Conservation (phyloP, 2,113 vertebrate genomes). For the Stigmatopora argus region DNA sequence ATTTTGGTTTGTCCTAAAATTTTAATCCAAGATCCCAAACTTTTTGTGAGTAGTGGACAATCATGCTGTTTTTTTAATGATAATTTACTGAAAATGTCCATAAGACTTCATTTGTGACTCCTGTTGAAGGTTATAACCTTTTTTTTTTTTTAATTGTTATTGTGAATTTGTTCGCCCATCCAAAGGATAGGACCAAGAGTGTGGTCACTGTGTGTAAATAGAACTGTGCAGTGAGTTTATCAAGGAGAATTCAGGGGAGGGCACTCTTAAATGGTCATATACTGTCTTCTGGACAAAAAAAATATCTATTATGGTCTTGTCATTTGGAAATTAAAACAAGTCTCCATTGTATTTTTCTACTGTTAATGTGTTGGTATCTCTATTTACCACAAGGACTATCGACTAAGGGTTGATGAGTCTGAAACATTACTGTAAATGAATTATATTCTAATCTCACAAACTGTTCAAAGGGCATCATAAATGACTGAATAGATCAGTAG, state of each 20-base stretch:
- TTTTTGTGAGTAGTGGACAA: slow-evolving; percentile 14
- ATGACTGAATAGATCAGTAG: too few relatives aligned
- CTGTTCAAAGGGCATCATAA: too few relatives aligned
- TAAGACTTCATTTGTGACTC: slow-evolving; percentile 36
- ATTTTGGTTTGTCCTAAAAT: neutral
- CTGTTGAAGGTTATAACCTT: slow-evolving; percentile 57
- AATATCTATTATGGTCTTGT: slow-evolving; percentile 26
- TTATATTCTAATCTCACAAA: too few relatives aligned
- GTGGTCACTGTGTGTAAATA: slow-evolving; percentile 55
- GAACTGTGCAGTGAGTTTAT: slow-evolving; percentile 57
- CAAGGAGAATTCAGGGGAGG: slow-evolving; percentile 34
- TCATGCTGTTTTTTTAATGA: slow-evolving; percentile 32
- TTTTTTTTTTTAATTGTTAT: slow-evolving; percentile 13
- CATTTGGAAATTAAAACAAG: slow-evolving; percentile 54
- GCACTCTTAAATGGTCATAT: slow-evolving; percentile 41
- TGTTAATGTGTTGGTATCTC: neutral
- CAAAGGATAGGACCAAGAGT: slow-evolving; percentile 45
- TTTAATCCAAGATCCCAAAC: neutral
- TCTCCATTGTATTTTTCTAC: slow-evolving; percentile 21
- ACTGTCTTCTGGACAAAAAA: slow-evolving; percentile 39
- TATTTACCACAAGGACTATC: neutral
- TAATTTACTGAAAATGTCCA: slow-evolving; percentile 11
- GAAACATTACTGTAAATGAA: neutral
- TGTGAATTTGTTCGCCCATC: slow-evolving; percentile 51
- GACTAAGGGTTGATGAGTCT: neutral